Conservation (phyloP, 2,888 invertebrate genomes). For the Noctua pronuba region DNA sequence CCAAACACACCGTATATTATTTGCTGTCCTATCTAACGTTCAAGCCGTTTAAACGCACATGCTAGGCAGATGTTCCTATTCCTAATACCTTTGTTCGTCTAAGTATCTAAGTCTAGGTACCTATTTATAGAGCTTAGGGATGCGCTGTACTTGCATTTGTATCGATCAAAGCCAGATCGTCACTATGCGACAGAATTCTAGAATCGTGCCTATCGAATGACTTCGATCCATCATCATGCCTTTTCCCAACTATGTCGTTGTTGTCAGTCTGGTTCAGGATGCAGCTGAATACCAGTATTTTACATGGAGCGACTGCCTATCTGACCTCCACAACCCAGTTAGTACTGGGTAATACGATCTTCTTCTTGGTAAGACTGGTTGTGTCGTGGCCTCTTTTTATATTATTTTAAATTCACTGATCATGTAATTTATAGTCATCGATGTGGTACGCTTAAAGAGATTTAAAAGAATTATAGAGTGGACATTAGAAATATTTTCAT, state of each 20-base stretch:
- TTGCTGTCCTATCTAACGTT: slow-evolving; percentile 31
- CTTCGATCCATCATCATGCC: not conserved
- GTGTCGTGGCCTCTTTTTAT: not conserved
- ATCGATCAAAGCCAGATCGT: not conserved
- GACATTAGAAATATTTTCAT: too few relatives aligned
- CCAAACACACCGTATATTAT: slow-evolving; percentile 11
- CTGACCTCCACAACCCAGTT: not conserved
- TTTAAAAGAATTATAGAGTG: too few relatives aligned
- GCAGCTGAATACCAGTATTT: not conserved
- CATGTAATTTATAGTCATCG: too few relatives aligned
- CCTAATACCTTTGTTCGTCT: slow-evolving; percentile 50
- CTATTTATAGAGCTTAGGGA: slow-evolving; percentile 9
- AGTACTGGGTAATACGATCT: not conserved
- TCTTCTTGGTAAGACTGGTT: not conserved
- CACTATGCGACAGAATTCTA: not conserved
- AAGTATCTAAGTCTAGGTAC: slow-evolving; percentile 20
- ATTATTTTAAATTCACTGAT: too few relatives aligned
- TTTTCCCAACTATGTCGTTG: too few relatives aligned
- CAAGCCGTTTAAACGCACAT: slow-evolving; percentile 50
- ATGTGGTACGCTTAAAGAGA: too few relatives aligned
- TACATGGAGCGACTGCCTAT: not conserved
- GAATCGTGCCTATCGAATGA: not conserved
- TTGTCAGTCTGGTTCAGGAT: too few relatives aligned
- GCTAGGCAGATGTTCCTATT: slow-evolving; percentile 60
- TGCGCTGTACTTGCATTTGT: not conserved